Evolutionary conservation across 64 coral and sea anemone genomes (phyloP), one percentile per base, ranked within the genome.

Genomic region (Platygyra sinensis): DNA sequence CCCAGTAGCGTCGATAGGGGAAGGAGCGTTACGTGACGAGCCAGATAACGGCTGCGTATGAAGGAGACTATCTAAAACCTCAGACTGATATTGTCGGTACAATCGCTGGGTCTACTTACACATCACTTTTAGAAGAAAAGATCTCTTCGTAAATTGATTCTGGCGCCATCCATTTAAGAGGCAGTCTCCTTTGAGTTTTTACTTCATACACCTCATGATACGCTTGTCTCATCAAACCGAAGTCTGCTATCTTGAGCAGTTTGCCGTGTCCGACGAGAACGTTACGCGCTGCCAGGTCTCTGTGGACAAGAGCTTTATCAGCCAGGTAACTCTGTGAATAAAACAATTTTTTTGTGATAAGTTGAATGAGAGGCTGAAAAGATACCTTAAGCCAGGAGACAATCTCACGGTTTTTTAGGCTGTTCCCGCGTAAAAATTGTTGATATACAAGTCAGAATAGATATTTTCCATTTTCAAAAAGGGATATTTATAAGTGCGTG

Each of bases 131-230:
- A 36, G 52, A 84, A 33, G 80, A 65, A n/a, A 91, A 91, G 27
- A 91, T 73, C 55, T 91, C 80, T 54, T 91, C 81, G 30, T 84
- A 91, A 18, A 91, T 15, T 17, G 90, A 71, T 59, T 91, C 90
- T 19, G 83, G 67, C n/a, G 90, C 80, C 90, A 91, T 91, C 90
- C 90, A 91, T 27, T 91, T 91, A 1, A 91, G 42, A 15, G 90
- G 90, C 72, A 91, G 71, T 49, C 85, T 84, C 30, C 72, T 80
- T 19, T 81, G 81, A 30, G 75, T 91, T 10, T 49, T 30, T 10
- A 73, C 52, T 27, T 80, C 83, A 30, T 91, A 91, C 31, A 75
- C 60, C 22, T 91, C 89, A 30, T 90, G 77, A 55, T 90, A 90
- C 50, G 80, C 78, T 57, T 90, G 63, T n/a, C 89, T 77, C 24